These are phyloP conservation scores for Astyanax mexicanus DNA, from an alignment of 2,797 vertebrate genomes.

Conservation along the genomic window DNA sequence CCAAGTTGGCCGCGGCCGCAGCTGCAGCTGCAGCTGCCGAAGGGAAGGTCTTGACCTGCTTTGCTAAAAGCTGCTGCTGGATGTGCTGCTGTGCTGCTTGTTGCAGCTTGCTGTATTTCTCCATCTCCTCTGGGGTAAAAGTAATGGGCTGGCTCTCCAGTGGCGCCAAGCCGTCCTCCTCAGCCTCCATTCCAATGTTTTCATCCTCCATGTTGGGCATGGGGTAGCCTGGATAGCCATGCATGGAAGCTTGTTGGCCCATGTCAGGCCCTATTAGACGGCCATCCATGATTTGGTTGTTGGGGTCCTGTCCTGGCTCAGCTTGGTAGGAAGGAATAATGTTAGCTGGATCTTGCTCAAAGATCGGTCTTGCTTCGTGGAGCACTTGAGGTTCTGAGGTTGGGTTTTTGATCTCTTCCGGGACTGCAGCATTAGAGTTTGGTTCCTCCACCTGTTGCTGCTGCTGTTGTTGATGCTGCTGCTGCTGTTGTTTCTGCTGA, in stretches of 20 bases:
- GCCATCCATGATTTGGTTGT: slow-evolving; percentile 84
- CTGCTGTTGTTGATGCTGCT: slow-evolving; percentile 55
- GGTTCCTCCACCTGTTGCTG: slow-evolving; percentile 70
- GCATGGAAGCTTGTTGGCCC: slow-evolving; percentile 78
- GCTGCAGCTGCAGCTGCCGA: slow-evolving; percentile 83
- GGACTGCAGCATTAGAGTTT: slow-evolving; percentile 53
- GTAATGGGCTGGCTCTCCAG: slow-evolving; percentile 98
- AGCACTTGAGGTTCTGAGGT: slow-evolving; percentile 70
- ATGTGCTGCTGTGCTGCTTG: slow-evolving; percentile 98
- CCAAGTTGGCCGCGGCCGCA: slow-evolving; percentile 79
- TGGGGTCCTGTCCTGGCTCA: slow-evolving; percentile 80
- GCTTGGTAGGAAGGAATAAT: slow-evolving; percentile 76
- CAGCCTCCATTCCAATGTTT: slow-evolving; percentile 74
- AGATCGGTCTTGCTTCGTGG: slow-evolving; percentile 70
- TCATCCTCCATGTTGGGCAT: slow-evolving; percentile 87
- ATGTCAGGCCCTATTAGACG: slow-evolving; percentile 80
- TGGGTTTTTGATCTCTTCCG: slow-evolving; percentile 68
- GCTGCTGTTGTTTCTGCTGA: slow-evolving; percentile 59
- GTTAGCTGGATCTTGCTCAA: slow-evolving; percentile 77
- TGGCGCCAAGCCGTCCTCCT: slow-evolving; percentile 89
- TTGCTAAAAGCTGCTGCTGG: slow-evolving; percentile 96
- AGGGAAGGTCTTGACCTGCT: slow-evolving; percentile 95
- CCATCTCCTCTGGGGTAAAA: slow-evolving; percentile 98
- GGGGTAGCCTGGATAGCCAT: slow-evolving; percentile 86
- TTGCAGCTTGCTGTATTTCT: slow-evolving; percentile 98